Conservation (phyloP, 1,140 invertebrate genomes). For the Tetramorium parvispinum region DNA sequence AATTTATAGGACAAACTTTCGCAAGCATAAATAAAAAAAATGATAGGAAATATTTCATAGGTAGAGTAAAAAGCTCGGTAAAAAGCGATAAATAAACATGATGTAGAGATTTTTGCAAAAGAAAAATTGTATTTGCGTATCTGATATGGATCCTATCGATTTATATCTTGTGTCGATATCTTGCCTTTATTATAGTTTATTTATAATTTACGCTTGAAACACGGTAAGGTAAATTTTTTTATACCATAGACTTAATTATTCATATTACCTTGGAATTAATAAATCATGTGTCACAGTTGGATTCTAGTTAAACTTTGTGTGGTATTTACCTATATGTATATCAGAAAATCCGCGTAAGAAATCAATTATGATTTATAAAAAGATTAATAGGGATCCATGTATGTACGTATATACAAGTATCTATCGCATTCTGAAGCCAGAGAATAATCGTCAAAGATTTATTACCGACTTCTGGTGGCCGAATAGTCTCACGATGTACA, state of each 20-base stretch:
- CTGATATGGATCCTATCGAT: background rate
- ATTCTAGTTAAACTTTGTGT: background rate
- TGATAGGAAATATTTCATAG: background rate
- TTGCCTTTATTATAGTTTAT: too few relatives aligned
- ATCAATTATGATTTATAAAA: background rate
- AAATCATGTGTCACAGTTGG: background rate
- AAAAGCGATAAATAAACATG: slow-evolving; percentile 23
- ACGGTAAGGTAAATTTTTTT: background rate
- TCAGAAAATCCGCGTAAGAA: background rate
- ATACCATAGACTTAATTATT: background rate
- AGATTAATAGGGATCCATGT: slow-evolving; percentile 1
- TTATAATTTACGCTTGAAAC: background rate
- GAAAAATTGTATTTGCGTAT: background rate
- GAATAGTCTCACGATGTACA: background rate
- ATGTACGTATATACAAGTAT: background rate
- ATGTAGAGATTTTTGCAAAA: slow-evolving; percentile 6
- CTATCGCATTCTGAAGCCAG: background rate
- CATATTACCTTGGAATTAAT: background rate
- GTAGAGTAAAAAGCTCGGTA: background rate
- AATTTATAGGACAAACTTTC: slow-evolving; percentile 18
- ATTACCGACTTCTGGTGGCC: background rate
- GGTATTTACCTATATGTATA: background rate
- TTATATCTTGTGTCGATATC: too few relatives aligned
- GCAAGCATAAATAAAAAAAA: background rate
- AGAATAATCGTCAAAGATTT: slow-evolving; percentile 34